Evolutionary conservation across 2,888 invertebrate species (phyloP).

Genomic region (Dysmachus trigonus): DNA sequence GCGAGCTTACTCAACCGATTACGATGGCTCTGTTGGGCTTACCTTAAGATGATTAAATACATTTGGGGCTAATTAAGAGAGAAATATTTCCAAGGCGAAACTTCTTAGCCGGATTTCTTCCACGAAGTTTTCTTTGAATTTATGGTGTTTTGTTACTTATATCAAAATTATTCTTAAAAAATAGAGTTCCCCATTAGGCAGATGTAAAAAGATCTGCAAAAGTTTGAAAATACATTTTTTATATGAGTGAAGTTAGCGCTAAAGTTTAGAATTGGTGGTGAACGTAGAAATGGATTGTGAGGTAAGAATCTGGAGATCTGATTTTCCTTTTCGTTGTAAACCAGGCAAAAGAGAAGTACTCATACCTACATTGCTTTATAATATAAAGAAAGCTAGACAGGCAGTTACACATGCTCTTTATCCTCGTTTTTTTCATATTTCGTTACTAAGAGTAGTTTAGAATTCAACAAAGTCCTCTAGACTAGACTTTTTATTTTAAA

Average conservation of each 20-base stretch:
- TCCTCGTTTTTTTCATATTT: too few relatives aligned
- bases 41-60: conserved; percentile 25
- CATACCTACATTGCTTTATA: too few relatives aligned
- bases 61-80: conserved; percentile 16
- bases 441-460: too few relatives aligned
- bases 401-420: too few relatives aligned
- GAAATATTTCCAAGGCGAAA: background rate
- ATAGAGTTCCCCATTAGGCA: background rate
- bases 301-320: background rate
- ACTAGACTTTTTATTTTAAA: too few relatives aligned
- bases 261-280: background rate
- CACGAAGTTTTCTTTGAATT: background rate
- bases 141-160: background rate
- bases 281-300: background rate
- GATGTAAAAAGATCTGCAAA: background rate
- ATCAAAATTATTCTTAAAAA: background rate
- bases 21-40: background rate
- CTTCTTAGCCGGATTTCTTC: background rate
- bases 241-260: background rate
- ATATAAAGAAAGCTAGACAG: too few relatives aligned
- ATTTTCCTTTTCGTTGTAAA: background rate
- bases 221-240: background rate
- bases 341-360: background rate
- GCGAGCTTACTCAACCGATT: conserved; percentile 32
- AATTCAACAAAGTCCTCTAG: too few relatives aligned